These are phyloP conservation scores for Nebria salina DNA, from an alignment of 2,888 invertebrate genomes.

Conservation along the genomic window DNA sequence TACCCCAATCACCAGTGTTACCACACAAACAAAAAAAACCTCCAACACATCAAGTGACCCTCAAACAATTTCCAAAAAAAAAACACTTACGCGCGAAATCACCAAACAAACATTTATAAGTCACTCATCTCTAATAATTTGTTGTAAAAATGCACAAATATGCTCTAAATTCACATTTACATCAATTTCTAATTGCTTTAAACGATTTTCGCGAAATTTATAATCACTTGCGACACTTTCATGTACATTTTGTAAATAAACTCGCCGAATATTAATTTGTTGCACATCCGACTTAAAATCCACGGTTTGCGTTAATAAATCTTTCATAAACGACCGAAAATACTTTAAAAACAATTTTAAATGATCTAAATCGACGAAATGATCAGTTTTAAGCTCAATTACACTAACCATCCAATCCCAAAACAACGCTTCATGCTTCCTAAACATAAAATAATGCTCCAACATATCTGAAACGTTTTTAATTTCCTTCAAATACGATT, in stretches of 20 bases:
- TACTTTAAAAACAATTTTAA: background rate
- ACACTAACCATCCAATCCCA: slow-evolving; percentile 54
- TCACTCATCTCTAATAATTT: background rate
- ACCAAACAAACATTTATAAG: background rate
- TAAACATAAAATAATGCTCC: slow-evolving; percentile 51
- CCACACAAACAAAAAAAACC: background rate
- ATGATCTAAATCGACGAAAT: background rate
- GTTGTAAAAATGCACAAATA: background rate
- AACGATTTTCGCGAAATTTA: background rate
- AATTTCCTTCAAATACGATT: slow-evolving; percentile 49
- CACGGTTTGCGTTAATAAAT: background rate
- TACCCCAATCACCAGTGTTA: background rate
- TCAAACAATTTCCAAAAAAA: background rate
- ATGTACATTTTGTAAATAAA: background rate
- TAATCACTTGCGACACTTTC: background rate
- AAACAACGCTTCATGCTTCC: slow-evolving; percentile 49
- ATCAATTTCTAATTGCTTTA: background rate
- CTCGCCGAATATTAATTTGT: background rate
- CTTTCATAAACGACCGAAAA: background rate
- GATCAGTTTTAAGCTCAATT: background rate
- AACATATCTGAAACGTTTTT: slow-evolving; percentile 48
- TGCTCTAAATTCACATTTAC: background rate
- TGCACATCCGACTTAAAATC: background rate
- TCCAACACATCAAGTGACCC: background rate
- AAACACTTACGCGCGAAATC: background rate